Evolutionary conservation across 2,113 vertebrate species (phyloP).

Genomic region (Gasterosteus aculeatus): DNA sequence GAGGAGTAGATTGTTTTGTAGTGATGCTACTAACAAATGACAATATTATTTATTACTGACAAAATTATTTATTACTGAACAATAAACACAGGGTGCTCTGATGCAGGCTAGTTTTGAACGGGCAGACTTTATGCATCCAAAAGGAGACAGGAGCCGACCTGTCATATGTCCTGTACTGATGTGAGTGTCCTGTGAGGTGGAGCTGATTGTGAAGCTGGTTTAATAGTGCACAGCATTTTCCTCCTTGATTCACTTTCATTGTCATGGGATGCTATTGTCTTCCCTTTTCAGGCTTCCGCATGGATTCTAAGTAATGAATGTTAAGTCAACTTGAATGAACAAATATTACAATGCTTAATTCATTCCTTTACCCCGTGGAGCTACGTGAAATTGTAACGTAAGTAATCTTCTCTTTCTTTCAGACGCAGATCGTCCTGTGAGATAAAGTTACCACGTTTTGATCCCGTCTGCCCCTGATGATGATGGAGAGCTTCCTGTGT

Average conservation of each 20-base stretch:
- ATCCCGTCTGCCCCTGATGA: slow-evolving; percentile 32
- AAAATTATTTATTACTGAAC: neutral
- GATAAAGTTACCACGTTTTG: neutral
- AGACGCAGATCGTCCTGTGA: slow-evolving; percentile 3
- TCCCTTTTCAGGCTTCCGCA: neutral
- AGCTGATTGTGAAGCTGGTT: too few species aligned
- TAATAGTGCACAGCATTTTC: neutral
- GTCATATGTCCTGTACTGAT: too few species aligned
- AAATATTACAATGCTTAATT: neutral
- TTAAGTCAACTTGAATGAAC: neutral
- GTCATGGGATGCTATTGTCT: neutral
- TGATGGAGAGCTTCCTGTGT: slow-evolving; percentile 61
- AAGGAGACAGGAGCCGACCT: neutral
- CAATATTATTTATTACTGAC: neutral
- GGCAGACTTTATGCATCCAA: neutral
- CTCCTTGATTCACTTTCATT: too few species aligned
- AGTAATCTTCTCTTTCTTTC: slow-evolving; percentile 13
- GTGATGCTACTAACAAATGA: neutral
- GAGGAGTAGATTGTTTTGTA: neutral
- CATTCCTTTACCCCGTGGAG: neutral
- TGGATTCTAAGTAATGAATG: neutral
- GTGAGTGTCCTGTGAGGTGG: too few species aligned
- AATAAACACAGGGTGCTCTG: neutral
- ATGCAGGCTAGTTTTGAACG: neutral
- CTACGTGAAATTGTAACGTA: neutral